phyloP scores from a whole-genome alignment of 2,113 vertebrate genomes.

The Brachyhypopomus occidentalis region DNA sequence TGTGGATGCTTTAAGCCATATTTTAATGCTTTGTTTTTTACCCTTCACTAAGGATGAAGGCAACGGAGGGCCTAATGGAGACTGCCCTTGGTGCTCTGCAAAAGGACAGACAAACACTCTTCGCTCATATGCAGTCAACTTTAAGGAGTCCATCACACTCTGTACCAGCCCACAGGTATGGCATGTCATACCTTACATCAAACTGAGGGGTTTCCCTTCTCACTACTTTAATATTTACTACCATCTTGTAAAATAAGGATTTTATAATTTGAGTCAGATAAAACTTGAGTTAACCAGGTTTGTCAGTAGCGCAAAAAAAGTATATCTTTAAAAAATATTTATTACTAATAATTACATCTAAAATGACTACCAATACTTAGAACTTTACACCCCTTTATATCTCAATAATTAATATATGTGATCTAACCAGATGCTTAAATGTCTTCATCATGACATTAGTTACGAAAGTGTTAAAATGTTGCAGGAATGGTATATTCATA shows the following conservation, averaged over 20 bases:
- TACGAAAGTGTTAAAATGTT: too few relatives aligned
- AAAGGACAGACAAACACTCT: conserved; percentile 80
- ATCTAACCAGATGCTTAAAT: too few relatives aligned
- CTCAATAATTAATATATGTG: too few relatives aligned
- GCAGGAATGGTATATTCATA: too few relatives aligned
- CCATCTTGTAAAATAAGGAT: not conserved
- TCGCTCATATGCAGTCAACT: conserved; percentile 82
- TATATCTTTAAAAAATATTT: not conserved
- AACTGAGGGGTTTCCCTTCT: not conserved
- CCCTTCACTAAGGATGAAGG: conserved; percentile 70
- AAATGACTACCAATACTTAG: too few relatives aligned
- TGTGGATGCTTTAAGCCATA: not conserved
- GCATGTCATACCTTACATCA: not conserved
- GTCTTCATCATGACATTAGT: too few relatives aligned
- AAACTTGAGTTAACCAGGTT: not conserved
- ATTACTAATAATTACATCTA: too few relatives aligned
- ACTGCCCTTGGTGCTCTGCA: conserved; percentile 85
- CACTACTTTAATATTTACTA: not conserved
- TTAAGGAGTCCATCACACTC: conserved; percentile 85
- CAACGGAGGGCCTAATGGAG: conserved; percentile 59
- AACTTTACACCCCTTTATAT: too few relatives aligned
- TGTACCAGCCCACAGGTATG: conserved; percentile 90
- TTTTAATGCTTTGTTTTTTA: conserved; percentile 21
- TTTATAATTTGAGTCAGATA: not conserved
- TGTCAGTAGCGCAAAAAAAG: not conserved